These are phyloP conservation scores for Coregonus ussuriensis DNA, from an alignment of 2,797 vertebrate genomes.

Conservation along the genomic window DNA sequence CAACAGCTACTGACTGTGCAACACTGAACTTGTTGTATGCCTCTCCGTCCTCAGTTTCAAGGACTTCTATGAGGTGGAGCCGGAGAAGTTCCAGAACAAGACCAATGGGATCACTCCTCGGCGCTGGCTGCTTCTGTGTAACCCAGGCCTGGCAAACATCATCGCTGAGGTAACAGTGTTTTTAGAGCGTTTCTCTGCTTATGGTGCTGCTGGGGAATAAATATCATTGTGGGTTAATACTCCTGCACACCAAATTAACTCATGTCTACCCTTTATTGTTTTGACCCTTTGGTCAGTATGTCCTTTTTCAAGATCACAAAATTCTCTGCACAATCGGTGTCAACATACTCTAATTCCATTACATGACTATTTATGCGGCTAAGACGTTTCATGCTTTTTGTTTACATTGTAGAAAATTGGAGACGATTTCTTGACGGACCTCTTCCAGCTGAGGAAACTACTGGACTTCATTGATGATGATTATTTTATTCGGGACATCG, in stretches of 20 bases:
- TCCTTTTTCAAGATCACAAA: too few species aligned
- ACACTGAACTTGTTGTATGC: background rate
- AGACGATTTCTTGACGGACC: constrained; percentile 82
- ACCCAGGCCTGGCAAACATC: constrained; percentile 82
- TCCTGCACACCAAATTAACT: background rate
- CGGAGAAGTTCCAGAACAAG: constrained; percentile 90
- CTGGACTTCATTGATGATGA: constrained; percentile 75
- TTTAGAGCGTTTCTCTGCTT: background rate
- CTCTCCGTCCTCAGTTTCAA: constrained; percentile 75
- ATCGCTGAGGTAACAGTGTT: constrained; percentile 80
- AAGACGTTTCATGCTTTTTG: constrained; percentile 8
- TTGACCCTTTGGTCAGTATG: background rate
- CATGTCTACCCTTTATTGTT: background rate
- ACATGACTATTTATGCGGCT: background rate
- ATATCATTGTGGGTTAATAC: background rate
- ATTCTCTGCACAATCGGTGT: background rate
- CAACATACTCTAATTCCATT: background rate
- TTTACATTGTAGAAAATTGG: constrained; percentile 75
- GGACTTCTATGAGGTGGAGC: constrained; percentile 85
- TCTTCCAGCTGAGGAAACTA: constrained; percentile 81
- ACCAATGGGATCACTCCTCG: constrained; percentile 88
- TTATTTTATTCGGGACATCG: constrained; percentile 80
- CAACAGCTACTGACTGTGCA: background rate
- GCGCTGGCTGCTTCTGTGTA: constrained; percentile 88
- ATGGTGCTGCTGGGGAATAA: background rate